These are phyloP conservation scores for Catocala nupta DNA, from an alignment of 2,888 invertebrate species.

Conservation along the genomic window DNA sequence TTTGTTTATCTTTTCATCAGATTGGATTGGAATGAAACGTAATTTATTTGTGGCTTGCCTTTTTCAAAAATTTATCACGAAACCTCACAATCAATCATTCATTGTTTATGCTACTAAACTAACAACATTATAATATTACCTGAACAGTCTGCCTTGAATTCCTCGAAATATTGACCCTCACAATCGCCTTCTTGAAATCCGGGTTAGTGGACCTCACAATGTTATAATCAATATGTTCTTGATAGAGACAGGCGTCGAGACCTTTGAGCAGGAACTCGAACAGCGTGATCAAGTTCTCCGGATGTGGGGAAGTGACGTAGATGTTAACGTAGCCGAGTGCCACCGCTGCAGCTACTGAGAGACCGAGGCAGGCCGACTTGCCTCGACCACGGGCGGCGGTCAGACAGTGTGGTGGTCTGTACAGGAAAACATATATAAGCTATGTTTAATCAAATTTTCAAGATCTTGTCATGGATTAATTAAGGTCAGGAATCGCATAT, in stretches of 20 bases:
- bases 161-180: slow-evolving; percentile 96
- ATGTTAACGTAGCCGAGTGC: slow-evolving; percentile 96
- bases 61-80: too few relatives aligned
- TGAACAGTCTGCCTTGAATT: slow-evolving; percentile 98
- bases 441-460: too few relatives aligned
- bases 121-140: slow-evolving; percentile 74
- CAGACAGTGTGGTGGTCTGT: slow-evolving; percentile 96
- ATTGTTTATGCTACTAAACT: too few relatives aligned
- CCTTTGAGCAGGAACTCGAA: slow-evolving; percentile 98
- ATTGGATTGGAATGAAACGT: too few relatives aligned
- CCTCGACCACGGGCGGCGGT: slow-evolving; percentile 99
- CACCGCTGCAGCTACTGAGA: slow-evolving; percentile 95
- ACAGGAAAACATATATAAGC: too few relatives aligned
- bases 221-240: slow-evolving; percentile 98
- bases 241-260: slow-evolving; percentile 96
- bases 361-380: slow-evolving; percentile 98
- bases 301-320: slow-evolving; percentile 99
- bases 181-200: slow-evolving; percentile 98
- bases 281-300: slow-evolving; percentile 98
- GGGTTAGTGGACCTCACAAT: slow-evolving; percentile 97
- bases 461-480: too few relatives aligned
- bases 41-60: too few relatives aligned
- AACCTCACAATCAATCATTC: too few relatives aligned
- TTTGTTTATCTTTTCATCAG: too few relatives aligned
- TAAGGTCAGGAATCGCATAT: too few relatives aligned